Percentiles rank a stretch among this genome's conserved stretches.
phyloP scores from a whole-genome alignment of 2,113 vertebrate genomes.

The Varanus komodoensis region DNA sequence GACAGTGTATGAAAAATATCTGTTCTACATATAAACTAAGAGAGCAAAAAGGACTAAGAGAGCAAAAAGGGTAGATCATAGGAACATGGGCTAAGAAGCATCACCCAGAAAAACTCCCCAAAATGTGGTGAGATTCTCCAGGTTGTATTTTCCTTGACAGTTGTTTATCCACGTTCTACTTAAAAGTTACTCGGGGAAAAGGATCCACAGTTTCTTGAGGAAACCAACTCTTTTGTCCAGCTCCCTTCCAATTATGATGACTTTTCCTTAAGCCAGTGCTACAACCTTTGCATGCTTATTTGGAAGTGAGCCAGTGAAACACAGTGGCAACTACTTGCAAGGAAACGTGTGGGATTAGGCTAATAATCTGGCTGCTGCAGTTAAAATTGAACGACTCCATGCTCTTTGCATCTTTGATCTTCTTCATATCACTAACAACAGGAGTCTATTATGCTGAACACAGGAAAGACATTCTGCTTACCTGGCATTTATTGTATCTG shows the following conservation, averaged over 20 bases:
- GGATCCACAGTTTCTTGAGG: not conserved
- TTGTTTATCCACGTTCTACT: not conserved
- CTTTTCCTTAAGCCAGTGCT: not conserved
- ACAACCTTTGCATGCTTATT: not conserved
- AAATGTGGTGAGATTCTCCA: not conserved
- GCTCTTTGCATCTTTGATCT: not conserved
- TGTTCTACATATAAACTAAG: slow-evolving; percentile 36
- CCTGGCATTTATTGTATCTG: slow-evolving; percentile 18
- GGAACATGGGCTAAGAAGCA: not conserved
- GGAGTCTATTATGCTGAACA: not conserved
- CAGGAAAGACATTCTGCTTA: not conserved
- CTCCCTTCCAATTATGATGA: not conserved
- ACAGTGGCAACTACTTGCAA: not conserved
- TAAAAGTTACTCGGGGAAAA: not conserved
- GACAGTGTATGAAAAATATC: slow-evolving; percentile 25
- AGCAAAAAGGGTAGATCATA: not conserved
- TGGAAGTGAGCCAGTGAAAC: not conserved
- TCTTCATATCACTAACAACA: slow-evolving; percentile 12
- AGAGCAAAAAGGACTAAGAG: slow-evolving; percentile 18
- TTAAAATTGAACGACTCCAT: not conserved
- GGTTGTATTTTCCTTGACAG: not conserved
- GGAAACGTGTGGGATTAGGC: not conserved
- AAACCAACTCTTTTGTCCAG: not conserved
- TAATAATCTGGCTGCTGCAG: not conserved
- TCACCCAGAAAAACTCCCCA: not conserved